Percentiles rank a stretch among this genome's conserved stretches.
Evolutionary conservation across 2,113 vertebrate genomes (phyloP).

Genomic region (Alligator sinensis): DNA sequence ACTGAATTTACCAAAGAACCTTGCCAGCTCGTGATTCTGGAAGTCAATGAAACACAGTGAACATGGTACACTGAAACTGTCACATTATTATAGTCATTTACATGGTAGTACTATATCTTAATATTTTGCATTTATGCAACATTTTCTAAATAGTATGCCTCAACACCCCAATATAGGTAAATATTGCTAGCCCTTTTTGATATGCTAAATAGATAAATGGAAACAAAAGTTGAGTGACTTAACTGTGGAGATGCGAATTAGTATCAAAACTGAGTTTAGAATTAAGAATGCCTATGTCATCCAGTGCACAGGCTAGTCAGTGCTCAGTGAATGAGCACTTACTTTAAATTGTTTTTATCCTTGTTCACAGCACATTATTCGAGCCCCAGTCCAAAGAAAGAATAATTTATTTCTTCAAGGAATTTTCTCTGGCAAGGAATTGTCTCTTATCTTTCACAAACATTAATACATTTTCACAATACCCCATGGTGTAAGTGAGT

Average conservation of each 20-base stretch:
- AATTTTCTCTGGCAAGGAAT: background rate
- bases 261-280: too few relatives aligned
- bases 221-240: too few relatives aligned
- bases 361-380: too few relatives aligned
- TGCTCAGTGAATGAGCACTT: background rate
- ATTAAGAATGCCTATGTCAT: background rate
- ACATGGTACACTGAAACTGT: background rate
- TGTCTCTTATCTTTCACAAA: background rate
- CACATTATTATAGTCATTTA: background rate
- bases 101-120: accelerated
- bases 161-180: background rate
- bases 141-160: background rate
- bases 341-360: background rate
- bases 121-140: background rate
- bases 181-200: background rate
- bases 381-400: background rate
- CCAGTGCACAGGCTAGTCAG: background rate
- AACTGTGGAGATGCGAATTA: too few relatives aligned
- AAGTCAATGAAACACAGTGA: background rate
- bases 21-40: background rate
- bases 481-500: background rate
- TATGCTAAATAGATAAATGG: background rate
- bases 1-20: too few relatives aligned
- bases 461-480: background rate
- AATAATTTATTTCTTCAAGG: background rate